Evolutionary conservation across 2,797 vertebrate species (phyloP), one percentile per base, ranked within the genome.

Genomic region (Peromyscus attwateri): DNA sequence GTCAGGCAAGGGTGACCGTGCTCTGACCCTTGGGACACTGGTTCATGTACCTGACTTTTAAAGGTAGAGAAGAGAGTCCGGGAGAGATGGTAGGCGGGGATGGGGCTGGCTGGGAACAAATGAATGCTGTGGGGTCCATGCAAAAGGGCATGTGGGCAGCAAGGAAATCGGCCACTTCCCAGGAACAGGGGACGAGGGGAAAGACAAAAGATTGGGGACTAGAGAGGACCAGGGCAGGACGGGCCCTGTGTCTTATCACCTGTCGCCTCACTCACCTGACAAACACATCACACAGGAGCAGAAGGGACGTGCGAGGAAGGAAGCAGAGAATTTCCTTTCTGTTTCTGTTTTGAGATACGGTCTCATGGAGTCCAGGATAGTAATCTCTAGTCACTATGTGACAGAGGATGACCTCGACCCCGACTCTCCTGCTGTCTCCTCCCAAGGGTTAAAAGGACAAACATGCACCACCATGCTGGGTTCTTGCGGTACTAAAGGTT

Each of bases 141-240:
- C 16, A 29, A 43, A 16, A 31, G 68, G 76, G 17, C 17, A 40
- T 19, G 5, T 17, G 17, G 23, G 43, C 71, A 52, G 40, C 40
- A 40, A 25, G 25, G 49, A 14, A 31, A 5, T 3, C 9, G 19
- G 16, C 17, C 31, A 3, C 52, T n/a, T 87, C 21, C 80, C 49
- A 17, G n/a, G 77, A 40, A 37, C 62, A 37, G 85, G 40, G 43
- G 23, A 34, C 0, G 1, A 52, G 1, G 23, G 66, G 17, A 11
- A 40, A 62, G 6, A 12, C 0, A 11, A 10, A 52, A 60, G 17
- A 16, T 0, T 2, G 0, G 5, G 43, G n/a, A 27, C n/a, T 1
- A 62, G 73, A 40, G 49, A 71, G 34, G 60, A 79, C 34, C 57
- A 87, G 57, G 66, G 62, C 49, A 34, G 76, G 46, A 1, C 1